Evolutionary conservation across 2,888 invertebrate species (phyloP).

Genomic region (Alentia gelatinosa): DNA sequence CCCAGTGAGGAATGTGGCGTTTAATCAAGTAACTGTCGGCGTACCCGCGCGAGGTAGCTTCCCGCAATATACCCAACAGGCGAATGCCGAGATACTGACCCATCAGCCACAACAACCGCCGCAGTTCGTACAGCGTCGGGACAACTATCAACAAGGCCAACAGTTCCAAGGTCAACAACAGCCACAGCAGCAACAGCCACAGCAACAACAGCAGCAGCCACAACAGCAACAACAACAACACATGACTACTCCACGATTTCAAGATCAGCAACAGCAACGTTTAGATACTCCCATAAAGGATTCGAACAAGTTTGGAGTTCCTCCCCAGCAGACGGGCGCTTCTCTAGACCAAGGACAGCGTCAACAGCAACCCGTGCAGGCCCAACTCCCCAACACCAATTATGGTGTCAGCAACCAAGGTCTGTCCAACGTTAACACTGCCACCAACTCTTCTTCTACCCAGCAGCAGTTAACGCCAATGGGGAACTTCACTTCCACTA

Average conservation of each 20-base stretch:
- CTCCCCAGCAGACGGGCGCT: too few species aligned
- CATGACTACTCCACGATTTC: too few species aligned
- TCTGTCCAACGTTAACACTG: neutral
- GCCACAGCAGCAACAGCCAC: neutral
- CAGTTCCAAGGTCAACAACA: neutral
- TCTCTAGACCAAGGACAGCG: neutral
- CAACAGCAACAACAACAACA: neutral
- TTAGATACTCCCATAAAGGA: too few species aligned
- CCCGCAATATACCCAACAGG: neutral
- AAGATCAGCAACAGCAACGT: neutral
- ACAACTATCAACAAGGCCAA: neutral
- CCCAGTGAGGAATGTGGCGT: too few species aligned
- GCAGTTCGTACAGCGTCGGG: neutral
- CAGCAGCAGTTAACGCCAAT: neutral
- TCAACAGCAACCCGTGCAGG: neutral
- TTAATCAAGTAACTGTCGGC: neutral
- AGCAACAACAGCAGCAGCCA: neutral
- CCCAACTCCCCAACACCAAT: neutral
- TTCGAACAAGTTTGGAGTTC: too few species aligned
- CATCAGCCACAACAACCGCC: neutral
- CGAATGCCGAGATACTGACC: too few species aligned
- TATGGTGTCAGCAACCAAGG: neutral
- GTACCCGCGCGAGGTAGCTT: neutral
- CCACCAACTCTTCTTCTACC: neutral
- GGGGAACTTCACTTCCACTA: neutral